Evolutionary conservation across 2,113 vertebrate genomes (phyloP), one percentile per base, ranked within the genome.

Genomic region (Setophaga coronata): DNA sequence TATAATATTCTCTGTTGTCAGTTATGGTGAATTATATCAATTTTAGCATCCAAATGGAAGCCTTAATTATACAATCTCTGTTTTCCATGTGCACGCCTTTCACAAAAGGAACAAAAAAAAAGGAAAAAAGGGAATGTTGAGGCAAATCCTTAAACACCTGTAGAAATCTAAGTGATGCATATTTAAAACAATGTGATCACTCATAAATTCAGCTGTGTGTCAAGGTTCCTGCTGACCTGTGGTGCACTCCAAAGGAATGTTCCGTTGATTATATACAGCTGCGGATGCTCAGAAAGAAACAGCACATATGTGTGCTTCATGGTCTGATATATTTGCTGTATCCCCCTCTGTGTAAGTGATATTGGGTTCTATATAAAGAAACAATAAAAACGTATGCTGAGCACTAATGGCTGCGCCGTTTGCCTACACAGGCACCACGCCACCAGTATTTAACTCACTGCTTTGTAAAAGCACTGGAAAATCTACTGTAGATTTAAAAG

Each of bases 161-260:
- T 97, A 96, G 95, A 97, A 97, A 97, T 96, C 79, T 94, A 89
- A 92, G 84, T 87, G 73, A 96, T 94, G 91, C 93, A 96, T 96
- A 96, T 96, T 97, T 97, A 95, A 96, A 97, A 96, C 95, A 97
- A 96, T 95, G 89, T 91, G 95, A 96, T 98, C 94, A 92, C 93
- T 93, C 89, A 85, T 66, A 71, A 86, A 95, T 95, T 82, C 95
- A 95, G 87, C 85, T 69, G 74, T 67, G 73, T 97, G 97, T 97
- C 97, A 96, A 92, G 97, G 94, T 73, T 82, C 82, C 96, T 97
- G 97, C 93, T 98, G 97, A 95, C 97, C 94, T 47, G 51, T 93
- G 76, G 94, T 82, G 67, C 93, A 92, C 95, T 92, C 74, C 25
- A 83, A 85, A 96, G 95, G 90, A 95, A 96, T 56, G n/a, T 93